These are phyloP conservation scores for Eremobia ochroleuca DNA, from an alignment of 2,888 invertebrate genomes.

Conservation along the genomic window DNA sequence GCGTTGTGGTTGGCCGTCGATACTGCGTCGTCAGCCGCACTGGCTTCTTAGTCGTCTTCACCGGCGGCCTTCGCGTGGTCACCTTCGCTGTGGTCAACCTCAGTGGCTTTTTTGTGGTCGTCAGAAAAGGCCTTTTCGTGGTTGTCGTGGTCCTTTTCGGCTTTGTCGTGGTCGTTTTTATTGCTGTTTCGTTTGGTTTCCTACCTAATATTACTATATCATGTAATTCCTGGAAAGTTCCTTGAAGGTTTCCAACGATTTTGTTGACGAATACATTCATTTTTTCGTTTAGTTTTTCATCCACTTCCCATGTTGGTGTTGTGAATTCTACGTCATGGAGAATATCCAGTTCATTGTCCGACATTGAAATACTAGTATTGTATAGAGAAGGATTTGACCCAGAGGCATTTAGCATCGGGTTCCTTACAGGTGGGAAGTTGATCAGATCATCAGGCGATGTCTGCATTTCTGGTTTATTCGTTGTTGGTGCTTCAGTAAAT, in stretches of 20 bases:
- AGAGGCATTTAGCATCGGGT: conserved; percentile 95
- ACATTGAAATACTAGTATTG: conserved; percentile 89
- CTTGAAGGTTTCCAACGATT: conserved; percentile 95
- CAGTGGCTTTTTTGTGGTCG: conserved; percentile 84
- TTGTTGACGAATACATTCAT: conserved; percentile 96
- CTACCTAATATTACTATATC: conserved; percentile 93
- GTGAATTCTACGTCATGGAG: conserved; percentile 92
- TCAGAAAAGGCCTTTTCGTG: conserved; percentile 86
- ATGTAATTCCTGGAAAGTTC: conserved; percentile 95
- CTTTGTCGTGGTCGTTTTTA: conserved; percentile 83
- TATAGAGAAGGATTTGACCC: conserved; percentile 88
- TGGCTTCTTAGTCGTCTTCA: conserved; percentile 86
- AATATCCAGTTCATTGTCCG: conserved; percentile 89
- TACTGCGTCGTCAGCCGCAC: conserved; percentile 79
- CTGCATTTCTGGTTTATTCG: conserved; percentile 90
- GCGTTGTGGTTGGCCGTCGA: conserved; percentile 74
- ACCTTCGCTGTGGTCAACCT: conserved; percentile 76
- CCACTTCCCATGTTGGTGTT: conserved; percentile 94
- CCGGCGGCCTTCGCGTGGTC: conserved; percentile 82
- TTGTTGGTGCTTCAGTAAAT: conserved; percentile 82
- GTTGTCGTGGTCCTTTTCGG: conserved; percentile 84
- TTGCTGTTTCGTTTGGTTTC: conserved; percentile 82
- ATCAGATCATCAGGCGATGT: conserved; percentile 93
- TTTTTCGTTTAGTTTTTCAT: conserved; percentile 94
- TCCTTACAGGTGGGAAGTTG: conserved; percentile 96